Base-by-base conservation (phyloP, 2,113 vertebrate species). In the Perca flavescens region DNA sequence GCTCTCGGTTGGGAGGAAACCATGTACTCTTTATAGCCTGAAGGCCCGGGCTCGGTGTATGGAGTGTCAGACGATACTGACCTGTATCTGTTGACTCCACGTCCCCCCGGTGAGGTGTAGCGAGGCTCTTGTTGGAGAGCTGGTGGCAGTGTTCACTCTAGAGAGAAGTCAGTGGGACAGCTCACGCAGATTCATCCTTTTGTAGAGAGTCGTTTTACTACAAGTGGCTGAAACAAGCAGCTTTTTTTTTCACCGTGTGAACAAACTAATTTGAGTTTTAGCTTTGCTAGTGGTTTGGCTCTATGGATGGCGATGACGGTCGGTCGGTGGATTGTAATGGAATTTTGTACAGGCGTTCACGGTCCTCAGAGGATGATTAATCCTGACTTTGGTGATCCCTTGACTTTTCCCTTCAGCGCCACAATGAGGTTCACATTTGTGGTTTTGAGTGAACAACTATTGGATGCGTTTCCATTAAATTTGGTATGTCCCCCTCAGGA, bases 31-130 rank as follows among this genome's bases (percentile, higher is more conserved):
- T 83, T 71, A 14, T 53, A 53, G 69, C 80, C 79, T 54, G 46
- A 16, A 81, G 83, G 46, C 36, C 65, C 56, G 8, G 57, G 13
- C 25, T 57, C 58, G 74, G 79, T 75, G 80, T 43, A 68, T 28
- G 22, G 40, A 2, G 34, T 52, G 58, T 67, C 49, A 69, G 79
- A 68, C 69, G 79, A 82, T 16, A 40, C 49, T 63, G 79, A 85
- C 65, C 69, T 82, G 70, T 71, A 62, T 80, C 86, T 83, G 67
- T 84, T 81, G 64, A 57, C 64, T 58, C 78, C 34, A 3, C 5
- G 0, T 65, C 56, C 68, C 40, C 4, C 40, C 4, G 0, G 12
- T 31, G 31, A 4, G 17, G 47, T 50, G 21, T 3, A 28, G n/a
- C 31, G 47, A 40, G 53, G 43, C 62, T 54, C 19, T 21, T 46